These are phyloP conservation scores for Crax fasciolata DNA, from an alignment of 2,797 vertebrate species.

Conservation along the genomic window DNA sequence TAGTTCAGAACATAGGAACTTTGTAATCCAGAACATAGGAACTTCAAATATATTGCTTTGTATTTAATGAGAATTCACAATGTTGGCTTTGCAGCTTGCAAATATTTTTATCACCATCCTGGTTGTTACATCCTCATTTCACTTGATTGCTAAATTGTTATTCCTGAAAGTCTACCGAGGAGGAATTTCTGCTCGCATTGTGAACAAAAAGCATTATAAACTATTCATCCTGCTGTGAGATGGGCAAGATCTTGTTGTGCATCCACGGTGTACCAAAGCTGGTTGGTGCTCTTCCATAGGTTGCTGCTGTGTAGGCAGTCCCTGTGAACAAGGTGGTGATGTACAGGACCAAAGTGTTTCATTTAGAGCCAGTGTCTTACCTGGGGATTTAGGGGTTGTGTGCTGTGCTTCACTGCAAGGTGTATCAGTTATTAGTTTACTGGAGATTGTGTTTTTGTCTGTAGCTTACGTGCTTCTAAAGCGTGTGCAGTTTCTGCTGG, in stretches of 20 bases:
- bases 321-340: neutral
- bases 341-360: neutral
- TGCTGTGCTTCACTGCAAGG: neutral
- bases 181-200: constrained; percentile 40
- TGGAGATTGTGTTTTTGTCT: neutral
- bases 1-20: constrained; percentile 28
- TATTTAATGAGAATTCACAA: constrained; percentile 49
- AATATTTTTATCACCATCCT: constrained; percentile 68
- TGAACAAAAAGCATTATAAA: constrained; percentile 44
- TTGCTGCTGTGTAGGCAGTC: constrained; percentile 28
- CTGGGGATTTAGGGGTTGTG: neutral
- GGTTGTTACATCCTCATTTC: constrained; percentile 67
- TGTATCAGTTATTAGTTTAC: neutral
- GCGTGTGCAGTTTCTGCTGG: neutral
- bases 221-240: constrained; percentile 25
- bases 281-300: neutral
- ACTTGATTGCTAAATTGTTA: constrained; percentile 70
- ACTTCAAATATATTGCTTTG: neutral
- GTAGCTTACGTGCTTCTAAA: neutral
- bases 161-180: constrained; percentile 27
- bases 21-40: constrained; percentile 12
- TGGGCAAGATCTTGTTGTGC: constrained; percentile 21
- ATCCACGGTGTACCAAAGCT: neutral
- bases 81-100: constrained; percentile 65
- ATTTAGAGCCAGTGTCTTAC: neutral